These are phyloP conservation scores for Nomada hirtipes DNA, from an alignment of 2,888 invertebrate species.

Conservation along the genomic window DNA sequence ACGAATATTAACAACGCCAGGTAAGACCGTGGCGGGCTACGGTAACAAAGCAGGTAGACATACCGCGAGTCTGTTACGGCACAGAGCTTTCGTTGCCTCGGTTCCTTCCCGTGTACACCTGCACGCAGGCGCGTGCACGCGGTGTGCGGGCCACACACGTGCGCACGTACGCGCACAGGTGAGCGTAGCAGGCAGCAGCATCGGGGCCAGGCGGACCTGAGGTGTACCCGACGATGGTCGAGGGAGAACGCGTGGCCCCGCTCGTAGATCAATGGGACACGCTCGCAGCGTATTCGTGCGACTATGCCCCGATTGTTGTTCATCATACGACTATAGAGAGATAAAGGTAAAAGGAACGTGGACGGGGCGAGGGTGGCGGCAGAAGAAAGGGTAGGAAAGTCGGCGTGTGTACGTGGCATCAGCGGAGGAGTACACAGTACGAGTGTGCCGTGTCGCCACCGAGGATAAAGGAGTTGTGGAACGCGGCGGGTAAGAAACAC, in stretches of 20 bases:
- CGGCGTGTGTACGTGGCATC: slow-evolving; percentile 49
- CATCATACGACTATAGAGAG: slow-evolving; percentile 60
- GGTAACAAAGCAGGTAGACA: slow-evolving; percentile 39
- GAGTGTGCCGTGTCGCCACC: slow-evolving; percentile 64
- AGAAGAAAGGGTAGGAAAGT: slow-evolving; percentile 26
- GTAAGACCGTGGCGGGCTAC: background rate
- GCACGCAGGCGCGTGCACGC: slow-evolving; percentile 38
- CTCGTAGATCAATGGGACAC: slow-evolving; percentile 75
- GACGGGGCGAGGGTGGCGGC: slow-evolving; percentile 31
- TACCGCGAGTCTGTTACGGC: slow-evolving; percentile 45
- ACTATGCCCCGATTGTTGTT: slow-evolving; percentile 70
- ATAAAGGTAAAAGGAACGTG: slow-evolving; percentile 41
- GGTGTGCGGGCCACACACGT: slow-evolving; percentile 16
- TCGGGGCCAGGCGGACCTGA: slow-evolving; percentile 16
- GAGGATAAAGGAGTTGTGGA: slow-evolving; percentile 76
- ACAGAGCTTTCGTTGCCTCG: slow-evolving; percentile 32
- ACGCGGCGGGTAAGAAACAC: slow-evolving; percentile 79
- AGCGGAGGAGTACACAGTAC: slow-evolving; percentile 52
- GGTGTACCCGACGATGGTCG: slow-evolving; percentile 59
- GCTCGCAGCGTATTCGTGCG: slow-evolving; percentile 70
- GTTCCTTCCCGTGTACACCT: slow-evolving; percentile 59
- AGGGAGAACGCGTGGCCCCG: slow-evolving; percentile 52
- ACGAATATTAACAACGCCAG: background rate
- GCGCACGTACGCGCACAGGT: background rate
- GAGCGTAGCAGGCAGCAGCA: slow-evolving; percentile 2